These are phyloP conservation scores for Eustalomyia histrio DNA, from an alignment of 2,888 invertebrate species.

Conservation along the genomic window DNA sequence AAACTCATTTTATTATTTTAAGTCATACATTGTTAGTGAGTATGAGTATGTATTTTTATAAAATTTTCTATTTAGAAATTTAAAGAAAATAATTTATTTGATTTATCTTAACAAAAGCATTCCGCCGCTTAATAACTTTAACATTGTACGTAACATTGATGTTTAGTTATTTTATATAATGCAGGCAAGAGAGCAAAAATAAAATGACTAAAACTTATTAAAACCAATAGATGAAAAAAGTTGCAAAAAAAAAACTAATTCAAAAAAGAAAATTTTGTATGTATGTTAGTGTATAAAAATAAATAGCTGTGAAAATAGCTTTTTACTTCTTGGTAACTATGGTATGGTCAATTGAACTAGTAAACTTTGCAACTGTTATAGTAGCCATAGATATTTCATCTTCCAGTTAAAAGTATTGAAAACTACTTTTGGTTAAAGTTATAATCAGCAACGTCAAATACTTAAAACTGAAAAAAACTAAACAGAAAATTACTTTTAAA, in stretches of 20 bases:
- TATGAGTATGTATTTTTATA: background rate
- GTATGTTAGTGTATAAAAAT: background rate
- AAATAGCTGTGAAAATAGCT: conserved; percentile 28
- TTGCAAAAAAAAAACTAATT: conserved; percentile 26
- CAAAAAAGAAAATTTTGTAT: conserved; percentile 30
- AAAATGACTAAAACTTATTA: conserved; percentile 27
- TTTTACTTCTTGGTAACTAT: background rate
- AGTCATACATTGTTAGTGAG: background rate
- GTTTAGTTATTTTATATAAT: conserved; percentile 24
- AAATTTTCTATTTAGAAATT: conserved; percentile 36
- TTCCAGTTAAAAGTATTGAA: conserved; percentile 15
- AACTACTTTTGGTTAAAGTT: conserved; percentile 16
- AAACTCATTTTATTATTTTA: conserved; percentile 42
- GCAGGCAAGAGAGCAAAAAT: background rate
- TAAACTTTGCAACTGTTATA: conserved; percentile 50
- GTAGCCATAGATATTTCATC: conserved; percentile 16
- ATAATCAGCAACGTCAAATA: conserved; percentile 1
- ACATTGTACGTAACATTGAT: conserved; percentile 24
- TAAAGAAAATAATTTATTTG: conserved; percentile 42
- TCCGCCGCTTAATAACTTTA: conserved; percentile 43
- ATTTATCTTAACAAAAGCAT: conserved; percentile 55
- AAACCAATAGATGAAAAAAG: conserved; percentile 12
- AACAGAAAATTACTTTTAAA: conserved; percentile 46
- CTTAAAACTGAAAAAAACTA: conserved; percentile 5
- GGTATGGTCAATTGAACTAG: conserved; percentile 32